A percentile compares a stretch with the other conserved stretches of the same genome.
These are phyloP conservation scores for Epirrhoe tristata DNA, from an alignment of 2,888 invertebrate genomes.

Conservation along the genomic window DNA sequence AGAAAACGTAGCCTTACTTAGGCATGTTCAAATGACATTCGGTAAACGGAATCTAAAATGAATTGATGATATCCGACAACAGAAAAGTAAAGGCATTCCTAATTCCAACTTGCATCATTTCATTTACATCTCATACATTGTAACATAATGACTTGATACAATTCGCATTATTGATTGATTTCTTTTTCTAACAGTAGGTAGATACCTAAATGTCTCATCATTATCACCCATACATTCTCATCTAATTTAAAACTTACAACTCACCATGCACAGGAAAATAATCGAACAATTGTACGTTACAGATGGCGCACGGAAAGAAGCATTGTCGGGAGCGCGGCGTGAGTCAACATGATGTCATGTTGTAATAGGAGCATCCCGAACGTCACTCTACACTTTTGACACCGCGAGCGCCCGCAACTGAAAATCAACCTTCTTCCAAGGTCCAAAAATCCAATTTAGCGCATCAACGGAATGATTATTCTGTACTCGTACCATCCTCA, in stretches of 20 bases:
- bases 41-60: not conserved
- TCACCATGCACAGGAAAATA: conserved; percentile 36
- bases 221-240: too few species aligned
- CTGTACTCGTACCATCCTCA: conserved; percentile 1
- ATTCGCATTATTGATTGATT: not conserved
- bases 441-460: conserved; percentile 10
- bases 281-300: conserved; percentile 57
- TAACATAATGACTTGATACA: too few species aligned
- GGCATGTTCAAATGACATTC: conserved; percentile 10
- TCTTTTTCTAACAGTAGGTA: too few species aligned
- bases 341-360: conserved; percentile 82
- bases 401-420: conserved; percentile 9
- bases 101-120: not conserved
- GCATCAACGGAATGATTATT: not conserved
- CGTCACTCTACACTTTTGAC: conserved; percentile 46
- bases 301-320: conserved; percentile 63
- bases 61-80: not conserved
- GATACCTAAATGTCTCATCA: too few species aligned
- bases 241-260: too few species aligned
- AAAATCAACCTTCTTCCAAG: not conserved
- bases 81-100: not conserved
- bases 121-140: not conserved
- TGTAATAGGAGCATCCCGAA: conserved; percentile 77
- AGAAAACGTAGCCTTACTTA: conserved; percentile 27
- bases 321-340: conserved; percentile 56